Percentiles rank a stretch among this genome's conserved stretches.
Conservation (phyloP, 1,140 invertebrate species). For the Ceratosolen solmsi region DNA sequence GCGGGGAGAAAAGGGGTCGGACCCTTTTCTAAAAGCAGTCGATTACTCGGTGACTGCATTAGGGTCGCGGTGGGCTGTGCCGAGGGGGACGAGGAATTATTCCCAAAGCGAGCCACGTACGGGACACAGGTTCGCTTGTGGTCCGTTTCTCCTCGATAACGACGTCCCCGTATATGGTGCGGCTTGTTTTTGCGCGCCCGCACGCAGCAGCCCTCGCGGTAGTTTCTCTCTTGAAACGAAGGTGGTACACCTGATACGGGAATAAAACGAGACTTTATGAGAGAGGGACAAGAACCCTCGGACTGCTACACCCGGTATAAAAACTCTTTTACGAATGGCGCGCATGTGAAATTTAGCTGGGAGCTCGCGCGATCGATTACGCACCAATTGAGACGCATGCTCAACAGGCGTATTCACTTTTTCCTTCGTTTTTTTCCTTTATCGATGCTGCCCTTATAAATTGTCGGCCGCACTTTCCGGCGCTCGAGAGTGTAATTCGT, state of each 20-base stretch:
- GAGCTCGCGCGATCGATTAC: conserved; percentile 13
- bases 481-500: too few species aligned
- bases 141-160: not conserved
- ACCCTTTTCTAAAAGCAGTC: conserved; percentile 49
- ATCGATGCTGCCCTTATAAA: not conserved
- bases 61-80: conserved; percentile 40
- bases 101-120: too few species aligned
- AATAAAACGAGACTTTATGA: too few species aligned
- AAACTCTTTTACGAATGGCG: not conserved
- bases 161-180: not conserved
- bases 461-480: too few species aligned
- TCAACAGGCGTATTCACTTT: not conserved
- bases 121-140: not conserved
- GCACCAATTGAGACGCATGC: conserved; percentile 26
- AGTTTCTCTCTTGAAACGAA: conserved; percentile 17
- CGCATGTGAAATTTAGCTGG: conserved; percentile 8
- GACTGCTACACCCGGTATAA: not conserved
- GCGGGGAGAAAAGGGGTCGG: conserved; percentile 51
- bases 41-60: conserved; percentile 48
- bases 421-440: not conserved
- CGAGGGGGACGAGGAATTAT: not conserved
- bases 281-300: not conserved
- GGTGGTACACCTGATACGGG: conserved; percentile 41
- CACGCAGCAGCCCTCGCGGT: not conserved
- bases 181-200: conserved; percentile 20